Base-by-base conservation (phyloP, 1,140 invertebrate species). In the Dendrolimus kikuchii region DNA sequence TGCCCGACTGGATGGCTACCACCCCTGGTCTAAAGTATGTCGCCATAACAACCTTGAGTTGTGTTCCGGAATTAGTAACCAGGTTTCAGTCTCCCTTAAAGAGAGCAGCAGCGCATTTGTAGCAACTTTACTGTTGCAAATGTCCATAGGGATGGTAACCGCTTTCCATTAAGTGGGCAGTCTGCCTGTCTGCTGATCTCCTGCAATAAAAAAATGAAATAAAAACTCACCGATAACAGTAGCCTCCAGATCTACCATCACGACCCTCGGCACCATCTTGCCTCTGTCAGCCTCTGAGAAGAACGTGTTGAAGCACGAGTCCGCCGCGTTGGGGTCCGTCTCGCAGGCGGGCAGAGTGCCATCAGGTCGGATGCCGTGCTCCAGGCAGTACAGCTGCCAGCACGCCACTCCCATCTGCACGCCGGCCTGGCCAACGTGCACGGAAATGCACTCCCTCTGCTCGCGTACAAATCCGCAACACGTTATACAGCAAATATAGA, bases 391-490 rank as follows among this genome's bases (percentile, higher is more conserved):
- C 44, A 96, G 89, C 82, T 96, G 94, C 92, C 92, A 93, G 64
- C 90, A 91, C 10, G 93, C 91, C 83, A 94, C 94, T 46, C 95
- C 95, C 74, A 96, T 95, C 86, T 96, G 95, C 43, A 95, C 93
- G 47, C 95, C 95, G 36, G 95, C 95, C 86, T 96, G 95, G 6
- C 95, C 95, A 57, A 96, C 89, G 82, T 95, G 94, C 61, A 95
- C 88, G 54, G 92, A 94, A 57, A 96, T 93, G 80, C 93, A 94
- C 87, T 96, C 95, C 74, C 81, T 81, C 85, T 87, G 77, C 59
- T 71, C 65, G 58, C 55, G 54, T 66, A 58, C 41, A 65, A 66
- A 55, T 51, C 39, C 40, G 44, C 44, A 43, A 46, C 59, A 60
- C 59, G 59, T 63, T 64, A 59, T 56, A 55, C 42, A 9, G 41